Evolutionary conservation across 1,140 invertebrate genomes (phyloP), one percentile per base, ranked within the genome.

Genomic region (Anoplolepis gracilipes): DNA sequence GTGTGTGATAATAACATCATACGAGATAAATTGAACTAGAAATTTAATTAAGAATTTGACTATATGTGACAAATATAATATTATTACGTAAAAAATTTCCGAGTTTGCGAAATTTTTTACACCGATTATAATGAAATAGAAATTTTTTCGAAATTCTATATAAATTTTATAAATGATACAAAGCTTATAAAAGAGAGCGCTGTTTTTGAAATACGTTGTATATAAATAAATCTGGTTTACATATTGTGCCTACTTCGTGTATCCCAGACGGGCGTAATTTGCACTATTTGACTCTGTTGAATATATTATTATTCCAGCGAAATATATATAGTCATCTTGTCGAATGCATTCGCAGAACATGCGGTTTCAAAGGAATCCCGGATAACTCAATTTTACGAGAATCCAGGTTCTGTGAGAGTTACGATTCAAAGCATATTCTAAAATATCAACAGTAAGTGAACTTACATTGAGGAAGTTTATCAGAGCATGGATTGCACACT

Each of bases 381-480:
- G 53, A 46, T 82, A 82, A 82, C 67, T 82, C 67, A 67, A 82
- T 82, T 82, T 82, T 82, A 82, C 67, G 33, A 42, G 78, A 28
- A 82, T 82, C 78, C 36, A 53, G 19, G 16, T 25, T 59, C 77
- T 46, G 53, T n/a, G 78, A 82, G 28, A 59, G 25, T 72, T 53
- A 67, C 67, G 55, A 82, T 82, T 72, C 78, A 73, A 82, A 72
- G 78, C 67, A 19, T 82, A 82, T 82, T 73, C 78, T 82, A 82
- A 82, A 82, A 82, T 73, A 82, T 82, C 78, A 73, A 59, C 78
- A 30, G 19, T 82, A 73, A 82, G 67, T 73, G 67, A 73, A 82
- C 72, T 42, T 42, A 42, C 39, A 42, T 42, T 42, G 11, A 42
- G 39, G 59, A 82, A 72, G 78, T 82, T 82, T 55, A 82, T 82